Percentiles rank a stretch among this genome's conserved stretches.
Conservation (phyloP, 2,113 vertebrate genomes). For the Lagopus muta region DNA sequence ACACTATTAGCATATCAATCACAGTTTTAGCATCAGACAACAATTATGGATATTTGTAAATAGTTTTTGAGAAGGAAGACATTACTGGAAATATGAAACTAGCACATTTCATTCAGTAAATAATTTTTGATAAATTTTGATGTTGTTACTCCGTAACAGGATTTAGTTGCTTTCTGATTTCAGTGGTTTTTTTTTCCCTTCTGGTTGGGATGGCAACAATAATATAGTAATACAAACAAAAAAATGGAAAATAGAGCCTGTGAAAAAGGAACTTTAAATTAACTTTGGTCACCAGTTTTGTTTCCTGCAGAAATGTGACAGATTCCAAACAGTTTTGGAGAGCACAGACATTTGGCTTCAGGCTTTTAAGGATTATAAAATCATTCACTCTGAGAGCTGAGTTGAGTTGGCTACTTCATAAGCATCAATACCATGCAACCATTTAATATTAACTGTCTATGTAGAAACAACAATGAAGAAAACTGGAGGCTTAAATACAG, state of each 20-base stretch:
- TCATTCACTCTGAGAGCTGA: not conserved
- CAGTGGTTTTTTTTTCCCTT: not conserved
- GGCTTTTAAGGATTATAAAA: not conserved
- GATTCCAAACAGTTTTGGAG: not conserved
- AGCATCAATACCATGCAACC: not conserved
- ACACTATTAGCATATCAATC: not conserved
- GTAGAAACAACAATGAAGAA: not conserved
- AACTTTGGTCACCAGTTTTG: not conserved
- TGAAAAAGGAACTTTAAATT: not conserved
- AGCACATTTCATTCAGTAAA: not conserved
- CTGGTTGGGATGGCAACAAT: not conserved
- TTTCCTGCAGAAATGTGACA: not conserved
- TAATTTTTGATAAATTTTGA: not conserved
- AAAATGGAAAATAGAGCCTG: not conserved
- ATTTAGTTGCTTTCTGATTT: not conserved
- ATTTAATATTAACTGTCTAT: not conserved
- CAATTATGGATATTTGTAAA: not conserved
- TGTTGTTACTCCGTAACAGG: not conserved
- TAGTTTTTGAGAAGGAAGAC: accelerated
- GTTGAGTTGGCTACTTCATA: not conserved
- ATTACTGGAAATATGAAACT: accelerated
- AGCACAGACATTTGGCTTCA: not conserved
- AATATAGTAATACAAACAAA: not conserved
- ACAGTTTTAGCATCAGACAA: not conserved
- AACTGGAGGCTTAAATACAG: not conserved